Evolutionary conservation across 2,888 invertebrate species (phyloP).

Genomic region (Syrphus vitripennis): DNA sequence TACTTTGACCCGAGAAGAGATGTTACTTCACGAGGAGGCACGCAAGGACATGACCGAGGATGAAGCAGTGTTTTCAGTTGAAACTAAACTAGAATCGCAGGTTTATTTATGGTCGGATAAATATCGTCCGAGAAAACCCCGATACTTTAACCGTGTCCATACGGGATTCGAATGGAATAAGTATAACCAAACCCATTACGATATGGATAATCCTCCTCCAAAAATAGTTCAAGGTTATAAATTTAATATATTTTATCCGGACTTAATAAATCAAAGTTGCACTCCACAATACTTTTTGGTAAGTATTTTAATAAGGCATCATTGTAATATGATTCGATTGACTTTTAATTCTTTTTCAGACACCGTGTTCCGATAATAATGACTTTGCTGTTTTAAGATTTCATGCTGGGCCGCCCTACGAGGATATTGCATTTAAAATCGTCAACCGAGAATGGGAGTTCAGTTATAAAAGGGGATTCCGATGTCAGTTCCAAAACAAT

Average conservation of each 20-base stretch:
- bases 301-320: conserved; percentile 76
- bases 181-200: conserved; percentile 99
- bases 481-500: conserved; percentile 99
- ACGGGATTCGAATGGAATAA: conserved; percentile 99
- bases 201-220: conserved; percentile 99
- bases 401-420: conserved; percentile 99
- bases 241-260: conserved; percentile 99
- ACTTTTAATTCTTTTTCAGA: conserved; percentile 83
- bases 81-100: conserved; percentile 92
- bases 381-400: conserved; percentile 98
- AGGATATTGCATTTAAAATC: conserved; percentile 99
- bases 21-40: conserved; percentile 90
- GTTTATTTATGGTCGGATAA: conserved; percentile 96
- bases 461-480: conserved; percentile 98
- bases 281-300: conserved; percentile 97
- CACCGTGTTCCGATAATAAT: conserved; percentile 93
- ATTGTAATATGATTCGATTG: background rate
- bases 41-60: conserved; percentile 92
- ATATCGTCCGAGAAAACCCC: conserved; percentile 97
- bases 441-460: conserved; percentile 99
- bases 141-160: conserved; percentile 98
- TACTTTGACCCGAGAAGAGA: conserved; percentile 81
- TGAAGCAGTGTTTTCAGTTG: conserved; percentile 95
- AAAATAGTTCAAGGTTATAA: conserved; percentile 99
- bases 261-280: conserved; percentile 95